Percentiles rank a stretch among this genome's conserved stretches.
phyloP scores from a whole-genome alignment of 2,797 vertebrate species.

The Pagetopsis macropterus region DNA sequence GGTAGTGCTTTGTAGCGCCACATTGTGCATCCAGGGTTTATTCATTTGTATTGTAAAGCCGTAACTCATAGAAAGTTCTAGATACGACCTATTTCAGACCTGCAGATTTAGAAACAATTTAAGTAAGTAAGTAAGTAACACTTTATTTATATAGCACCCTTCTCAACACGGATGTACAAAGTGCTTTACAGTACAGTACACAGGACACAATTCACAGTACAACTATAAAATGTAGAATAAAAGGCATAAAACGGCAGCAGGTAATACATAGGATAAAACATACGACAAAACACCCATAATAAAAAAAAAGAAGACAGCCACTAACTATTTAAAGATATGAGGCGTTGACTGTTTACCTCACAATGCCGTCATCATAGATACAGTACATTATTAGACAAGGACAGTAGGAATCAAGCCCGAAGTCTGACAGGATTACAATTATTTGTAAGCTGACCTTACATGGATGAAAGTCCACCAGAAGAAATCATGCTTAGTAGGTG shows the following conservation, averaged over 20 bases:
- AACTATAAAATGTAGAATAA: too few species aligned
- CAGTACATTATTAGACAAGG: constrained; percentile 13
- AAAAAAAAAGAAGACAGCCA: too few species aligned
- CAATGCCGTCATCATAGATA: neutral
- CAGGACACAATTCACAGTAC: too few species aligned
- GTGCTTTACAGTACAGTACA: too few species aligned
- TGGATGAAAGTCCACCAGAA: neutral
- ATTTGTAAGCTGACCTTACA: neutral
- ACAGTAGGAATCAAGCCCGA: constrained; percentile 15
- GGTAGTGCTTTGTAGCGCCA: constrained; percentile 59
- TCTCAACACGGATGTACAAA: too few species aligned
- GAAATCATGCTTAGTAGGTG: neutral
- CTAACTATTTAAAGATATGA: neutral
- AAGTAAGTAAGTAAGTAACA: too few species aligned
- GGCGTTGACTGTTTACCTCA: neutral
- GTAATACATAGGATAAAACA: too few species aligned
- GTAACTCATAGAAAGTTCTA: constrained; percentile 46
- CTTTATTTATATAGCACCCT: too few species aligned
- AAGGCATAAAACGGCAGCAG: too few species aligned
- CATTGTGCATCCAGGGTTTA: constrained; percentile 57
- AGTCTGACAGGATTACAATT: constrained; percentile 14
- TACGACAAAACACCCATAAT: too few species aligned
- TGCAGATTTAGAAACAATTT: neutral
- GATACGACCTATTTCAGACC: constrained; percentile 60
- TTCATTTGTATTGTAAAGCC: constrained; percentile 71